Base-by-base conservation (phyloP, 2,888 invertebrate species). In the Abscondita cerata region DNA sequence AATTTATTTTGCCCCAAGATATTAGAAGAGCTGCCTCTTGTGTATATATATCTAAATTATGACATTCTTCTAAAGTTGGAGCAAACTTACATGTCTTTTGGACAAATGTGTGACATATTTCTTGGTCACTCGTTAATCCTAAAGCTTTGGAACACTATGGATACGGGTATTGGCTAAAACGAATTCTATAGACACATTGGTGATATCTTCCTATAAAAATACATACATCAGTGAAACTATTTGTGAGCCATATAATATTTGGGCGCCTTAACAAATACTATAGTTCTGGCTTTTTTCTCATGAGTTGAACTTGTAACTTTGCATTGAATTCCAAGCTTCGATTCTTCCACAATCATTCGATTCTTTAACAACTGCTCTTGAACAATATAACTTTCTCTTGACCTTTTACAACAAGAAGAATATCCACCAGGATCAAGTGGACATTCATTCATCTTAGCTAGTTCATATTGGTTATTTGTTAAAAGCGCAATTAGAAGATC, bases 381-480 rank as follows among this genome's bases (percentile, higher is more conserved):
- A 75, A 99, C 51, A 99, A 86, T 76, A 99, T 96, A 0, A 98
- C 93, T 79, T 91, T 92, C 76, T 92, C 92, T 78, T 92, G 91
- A 0, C 92, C 92, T 77, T 94, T 91, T 12, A 98, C 93, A 55
- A 99, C 91, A 78, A 99, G n/a, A n/a, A n/a, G n/a, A 99, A 82
- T 99, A 99, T 68, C 99, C 99, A 53, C 99, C 99, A n/a, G 99
- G 98, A 83, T 99, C 99, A 78, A 95, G 89, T 0, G 98, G 98
- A 78, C 99, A 99, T 81, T 99, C 99, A 79, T 97, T 96, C 76
- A 97, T 83, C 80, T 93, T 92, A 1, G 97, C 91, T 70, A 98
- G 82, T 81, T 99, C 96, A 77, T 89, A 91, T 71, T 94, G 94
- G 91, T 81, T 96, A 96, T 54, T 91, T 91, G 44, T 88, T 87